Base-by-base conservation (phyloP, 92 coral and sea anemone species). In the Palythoa grandis region DNA sequence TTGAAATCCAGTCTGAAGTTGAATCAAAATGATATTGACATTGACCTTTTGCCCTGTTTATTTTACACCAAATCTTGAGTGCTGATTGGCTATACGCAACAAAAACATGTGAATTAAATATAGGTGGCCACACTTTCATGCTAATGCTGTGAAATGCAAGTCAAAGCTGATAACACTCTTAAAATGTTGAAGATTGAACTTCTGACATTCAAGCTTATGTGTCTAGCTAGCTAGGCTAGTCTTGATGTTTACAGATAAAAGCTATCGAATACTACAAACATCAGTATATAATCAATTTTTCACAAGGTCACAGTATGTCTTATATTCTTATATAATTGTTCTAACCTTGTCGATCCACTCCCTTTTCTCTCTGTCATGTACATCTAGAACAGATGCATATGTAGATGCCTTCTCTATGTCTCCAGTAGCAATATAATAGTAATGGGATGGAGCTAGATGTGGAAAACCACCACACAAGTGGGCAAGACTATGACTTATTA, bases 401-500 rank as follows among this genome's bases (percentile, higher is more conserved):
- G 90, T 82, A 56, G 82, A 12, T 16, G 83, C 90, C 71, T 60
- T 82, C 13, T 87, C 39, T 14, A 87, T 61, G 57, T 87, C 87
- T 15, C 56, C 82, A 50, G 90, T 87, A 23, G 84, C 74, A 15
- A 88, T 73, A 65, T 88, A 88, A 50, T 60, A 88, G 16, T 83
- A 88, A 53, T 58, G 82, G n/a, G 91, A 73, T 14, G 69, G 88
- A 20, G 91, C 76, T 57, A 77, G 40, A 24, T 70, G 53, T 10
- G 86, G 86, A 53, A 87, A 82, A 14, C 87, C 86, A 13, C 80
- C 88, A 20, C 85, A 60, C 22, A 23, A 48, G 9, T 88, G 86
- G 4, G 61, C 84, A 11, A 84, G 84, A 40, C 91, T 76, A 56
- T 88, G 91, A 38, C 65, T 74, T 14, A 88, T 50, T 6, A 83